These are phyloP conservation scores for Deilephila elpenor DNA, from an alignment of 2,888 invertebrate species.

Conservation along the genomic window DNA sequence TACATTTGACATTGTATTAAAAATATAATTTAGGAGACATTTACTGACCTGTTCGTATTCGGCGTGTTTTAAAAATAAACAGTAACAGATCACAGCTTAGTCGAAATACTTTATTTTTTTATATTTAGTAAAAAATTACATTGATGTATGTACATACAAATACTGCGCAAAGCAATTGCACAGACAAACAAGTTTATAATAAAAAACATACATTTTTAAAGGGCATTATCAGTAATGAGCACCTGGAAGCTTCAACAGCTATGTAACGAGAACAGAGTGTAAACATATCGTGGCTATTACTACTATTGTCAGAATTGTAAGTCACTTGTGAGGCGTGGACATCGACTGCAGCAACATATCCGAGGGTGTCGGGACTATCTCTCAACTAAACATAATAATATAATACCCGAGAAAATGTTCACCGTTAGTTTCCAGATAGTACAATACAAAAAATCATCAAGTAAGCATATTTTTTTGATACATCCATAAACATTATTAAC, in stretches of 20 bases:
- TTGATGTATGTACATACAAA: constrained; percentile 76
- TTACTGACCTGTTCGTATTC: background rate
- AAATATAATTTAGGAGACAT: background rate
- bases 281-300: constrained; percentile 5
- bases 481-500: constrained; percentile 56
- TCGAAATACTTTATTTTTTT: constrained; percentile 77
- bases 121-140: constrained; percentile 82
- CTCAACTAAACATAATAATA: background rate
- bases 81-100: constrained; percentile 62
- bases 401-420: constrained; percentile 4
- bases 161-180: constrained; percentile 67
- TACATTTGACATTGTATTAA: constrained; percentile 22
- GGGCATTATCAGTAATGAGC: constrained; percentile 25
- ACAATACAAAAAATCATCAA: constrained; percentile 40
- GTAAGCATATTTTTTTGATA: constrained; percentile 35
- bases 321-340: constrained; percentile 3
- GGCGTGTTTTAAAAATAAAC: constrained; percentile 24
- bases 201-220: constrained; percentile 28
- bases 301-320: constrained; percentile 30
- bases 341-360: background rate
- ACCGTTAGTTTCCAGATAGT: background rate
- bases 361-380: background rate
- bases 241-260: constrained; percentile 26
- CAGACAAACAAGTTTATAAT: constrained; percentile 49
- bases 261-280: constrained; percentile 18